Evolutionary conservation across 2,888 invertebrate genomes (phyloP).

Genomic region (Sphaeridia pumilis): DNA sequence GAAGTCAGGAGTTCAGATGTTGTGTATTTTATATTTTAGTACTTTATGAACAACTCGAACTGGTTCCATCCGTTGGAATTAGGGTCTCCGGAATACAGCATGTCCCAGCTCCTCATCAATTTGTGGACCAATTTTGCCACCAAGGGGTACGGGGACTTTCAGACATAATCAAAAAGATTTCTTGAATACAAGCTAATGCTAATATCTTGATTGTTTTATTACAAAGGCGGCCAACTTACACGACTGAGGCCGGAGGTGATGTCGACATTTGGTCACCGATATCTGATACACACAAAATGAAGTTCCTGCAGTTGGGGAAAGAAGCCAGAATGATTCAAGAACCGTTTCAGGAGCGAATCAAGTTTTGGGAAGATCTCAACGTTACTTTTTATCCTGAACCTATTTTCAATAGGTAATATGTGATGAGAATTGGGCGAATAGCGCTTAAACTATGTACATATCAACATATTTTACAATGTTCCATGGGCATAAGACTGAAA

Average conservation of each 20-base stretch:
- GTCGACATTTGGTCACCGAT: conserved; percentile 28
- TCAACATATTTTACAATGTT: too few species aligned
- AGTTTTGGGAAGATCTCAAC: conserved; percentile 19
- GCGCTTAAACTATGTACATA: too few species aligned
- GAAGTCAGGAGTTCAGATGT: neutral
- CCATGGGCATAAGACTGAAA: too few species aligned
- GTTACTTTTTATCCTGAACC: conserved; percentile 11
- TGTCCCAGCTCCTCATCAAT: conserved; percentile 13
- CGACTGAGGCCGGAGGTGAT: conserved; percentile 22
- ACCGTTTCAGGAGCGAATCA: conserved; percentile 13
- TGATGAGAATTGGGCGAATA: too few species aligned
- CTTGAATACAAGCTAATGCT: too few species aligned
- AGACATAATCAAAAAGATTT: too few species aligned
- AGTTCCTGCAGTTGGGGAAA: conserved; percentile 22
- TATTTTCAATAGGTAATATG: too few species aligned
- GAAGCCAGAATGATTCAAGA: conserved; percentile 15
- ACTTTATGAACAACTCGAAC: conserved; percentile 15
- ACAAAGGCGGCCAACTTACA: conserved; percentile 23
- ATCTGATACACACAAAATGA: conserved; percentile 18
- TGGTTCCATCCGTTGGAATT: conserved; percentile 16
- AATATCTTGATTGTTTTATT: neutral
- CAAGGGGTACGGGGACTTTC: conserved; percentile 10
- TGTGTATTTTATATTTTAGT: conserved; percentile 4
- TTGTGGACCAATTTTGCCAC: conserved; percentile 13
- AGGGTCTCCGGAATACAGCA: conserved; percentile 8